Evolutionary conservation across 53 echinoderm and acorn worm species (phyloP).

Genomic region (Pentamera pediparva): DNA sequence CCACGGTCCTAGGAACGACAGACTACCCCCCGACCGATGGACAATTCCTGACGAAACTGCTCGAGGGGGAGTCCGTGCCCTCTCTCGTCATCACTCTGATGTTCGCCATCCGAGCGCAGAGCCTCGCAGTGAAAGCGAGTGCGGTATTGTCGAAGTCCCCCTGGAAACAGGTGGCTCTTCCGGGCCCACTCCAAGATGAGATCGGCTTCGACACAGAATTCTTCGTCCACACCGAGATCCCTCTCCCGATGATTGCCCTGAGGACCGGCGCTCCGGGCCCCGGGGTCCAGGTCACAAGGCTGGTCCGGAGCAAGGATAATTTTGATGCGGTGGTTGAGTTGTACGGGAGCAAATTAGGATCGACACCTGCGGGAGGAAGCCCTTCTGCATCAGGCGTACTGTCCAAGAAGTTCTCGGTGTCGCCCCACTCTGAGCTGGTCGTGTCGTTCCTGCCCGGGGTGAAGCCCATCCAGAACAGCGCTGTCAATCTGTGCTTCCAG

Average conservation of each 20-base stretch:
- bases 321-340: constrained; percentile 77
- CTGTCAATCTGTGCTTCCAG: constrained; percentile 8
- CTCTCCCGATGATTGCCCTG: constrained; percentile 74
- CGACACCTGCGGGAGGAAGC: constrained; percentile 41
- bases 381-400: constrained; percentile 29
- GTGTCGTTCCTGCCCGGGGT: constrained; percentile 6
- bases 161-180: constrained; percentile 57
- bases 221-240: constrained; percentile 51
- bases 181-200: constrained; percentile 50
- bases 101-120: constrained; percentile 56
- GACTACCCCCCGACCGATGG: not conserved
- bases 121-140: constrained; percentile 44
- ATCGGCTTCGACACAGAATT: constrained; percentile 73
- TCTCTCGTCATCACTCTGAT: constrained; percentile 62
- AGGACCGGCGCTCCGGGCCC: constrained; percentile 58
- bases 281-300: constrained; percentile 68
- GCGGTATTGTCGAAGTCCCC: constrained; percentile 51
- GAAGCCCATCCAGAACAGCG: not conserved
- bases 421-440: not conserved
- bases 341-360: constrained; percentile 57
- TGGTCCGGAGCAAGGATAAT: constrained; percentile 53
- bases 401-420: not conserved
- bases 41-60: not conserved
- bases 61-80: constrained; percentile 42
- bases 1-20: constrained; percentile 56